Conservation (phyloP, 2,888 invertebrate species). For the Nomada lathburiana region DNA sequence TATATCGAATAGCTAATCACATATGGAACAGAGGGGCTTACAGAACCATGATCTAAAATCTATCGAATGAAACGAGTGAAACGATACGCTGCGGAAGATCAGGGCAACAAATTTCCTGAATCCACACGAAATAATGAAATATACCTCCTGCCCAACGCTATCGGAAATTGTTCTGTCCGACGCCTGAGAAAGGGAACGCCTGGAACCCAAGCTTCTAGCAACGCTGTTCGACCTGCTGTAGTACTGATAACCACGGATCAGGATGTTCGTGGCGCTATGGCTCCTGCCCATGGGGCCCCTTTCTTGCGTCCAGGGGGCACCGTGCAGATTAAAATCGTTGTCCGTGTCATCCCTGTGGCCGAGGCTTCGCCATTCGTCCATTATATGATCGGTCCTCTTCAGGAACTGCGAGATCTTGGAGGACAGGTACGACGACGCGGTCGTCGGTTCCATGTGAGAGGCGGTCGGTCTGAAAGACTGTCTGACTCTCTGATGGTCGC, state of each 20-base stretch:
- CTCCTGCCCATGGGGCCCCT: slow-evolving; percentile 82
- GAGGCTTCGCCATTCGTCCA: slow-evolving; percentile 93
- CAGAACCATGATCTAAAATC: no score
- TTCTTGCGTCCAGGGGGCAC: slow-evolving; percentile 50
- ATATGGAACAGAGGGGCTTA: no score
- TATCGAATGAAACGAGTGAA: no score
- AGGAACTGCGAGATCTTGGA: slow-evolving; percentile 92
- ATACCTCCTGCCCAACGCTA: slow-evolving; percentile 53
- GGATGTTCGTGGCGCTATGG: slow-evolving; percentile 92
- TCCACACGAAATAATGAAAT: no score
- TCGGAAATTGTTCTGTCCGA: slow-evolving; percentile 80
- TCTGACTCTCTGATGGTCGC: slow-evolving; percentile 88
- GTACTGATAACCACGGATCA: slow-evolving; percentile 93
- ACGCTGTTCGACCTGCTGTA: slow-evolving; percentile 85
- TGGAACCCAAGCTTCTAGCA: slow-evolving; percentile 74
- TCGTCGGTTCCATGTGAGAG: slow-evolving; percentile 91
- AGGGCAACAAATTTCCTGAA: no score
- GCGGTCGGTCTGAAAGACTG: slow-evolving; percentile 90
- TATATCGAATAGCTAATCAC: no score
- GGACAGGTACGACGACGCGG: slow-evolving; percentile 91
- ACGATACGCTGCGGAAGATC: no score
- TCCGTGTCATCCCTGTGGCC: slow-evolving; percentile 87
- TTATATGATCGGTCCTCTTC: slow-evolving; percentile 93
- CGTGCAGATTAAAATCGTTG: slow-evolving; percentile 71
- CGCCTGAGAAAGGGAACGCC: slow-evolving; percentile 69